A percentile compares a stretch with the other conserved stretches of the same genome.
These are phyloP conservation scores for Parauchenoglanis ngamensis DNA, from an alignment of 2,797 vertebrate genomes.

Conservation along the genomic window DNA sequence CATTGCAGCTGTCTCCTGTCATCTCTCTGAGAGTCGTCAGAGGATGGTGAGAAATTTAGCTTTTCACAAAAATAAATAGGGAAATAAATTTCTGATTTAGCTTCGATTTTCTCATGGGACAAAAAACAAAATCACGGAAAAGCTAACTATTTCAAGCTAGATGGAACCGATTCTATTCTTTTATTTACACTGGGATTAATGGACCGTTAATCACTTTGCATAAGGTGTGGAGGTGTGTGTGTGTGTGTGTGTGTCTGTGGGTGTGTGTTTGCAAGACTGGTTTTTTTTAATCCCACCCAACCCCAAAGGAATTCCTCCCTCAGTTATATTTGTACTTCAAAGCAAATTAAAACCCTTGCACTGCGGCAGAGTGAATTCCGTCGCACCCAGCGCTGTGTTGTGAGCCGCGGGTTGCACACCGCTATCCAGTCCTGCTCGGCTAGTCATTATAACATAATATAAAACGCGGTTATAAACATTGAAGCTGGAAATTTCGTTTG, in stretches of 20 bases:
- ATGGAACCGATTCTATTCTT: background rate
- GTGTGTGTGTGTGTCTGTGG: no score
- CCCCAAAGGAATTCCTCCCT: background rate
- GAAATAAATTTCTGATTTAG: background rate
- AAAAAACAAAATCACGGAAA: background rate
- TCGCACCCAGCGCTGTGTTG: no score
- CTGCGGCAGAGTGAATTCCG: background rate
- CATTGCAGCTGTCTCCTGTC: slow-evolving; percentile 82
- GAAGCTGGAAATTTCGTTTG: background rate
- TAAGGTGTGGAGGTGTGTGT: background rate
- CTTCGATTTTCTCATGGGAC: background rate
- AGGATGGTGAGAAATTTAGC: slow-evolving; percentile 84
- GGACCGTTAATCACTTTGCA: background rate
- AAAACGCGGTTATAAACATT: background rate
- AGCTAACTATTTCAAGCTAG: background rate
- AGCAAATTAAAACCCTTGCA: background rate
- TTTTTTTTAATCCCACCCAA: background rate
- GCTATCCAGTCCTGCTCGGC: background rate
- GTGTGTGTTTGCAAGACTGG: background rate
- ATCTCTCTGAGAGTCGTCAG: slow-evolving; percentile 85
- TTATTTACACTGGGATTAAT: background rate
- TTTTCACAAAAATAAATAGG: background rate
- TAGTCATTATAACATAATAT: background rate
- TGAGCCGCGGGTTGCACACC: background rate
- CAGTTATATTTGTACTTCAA: background rate